Conservation (phyloP, 2,888 invertebrate genomes). For the Luffia ferchaultella region DNA sequence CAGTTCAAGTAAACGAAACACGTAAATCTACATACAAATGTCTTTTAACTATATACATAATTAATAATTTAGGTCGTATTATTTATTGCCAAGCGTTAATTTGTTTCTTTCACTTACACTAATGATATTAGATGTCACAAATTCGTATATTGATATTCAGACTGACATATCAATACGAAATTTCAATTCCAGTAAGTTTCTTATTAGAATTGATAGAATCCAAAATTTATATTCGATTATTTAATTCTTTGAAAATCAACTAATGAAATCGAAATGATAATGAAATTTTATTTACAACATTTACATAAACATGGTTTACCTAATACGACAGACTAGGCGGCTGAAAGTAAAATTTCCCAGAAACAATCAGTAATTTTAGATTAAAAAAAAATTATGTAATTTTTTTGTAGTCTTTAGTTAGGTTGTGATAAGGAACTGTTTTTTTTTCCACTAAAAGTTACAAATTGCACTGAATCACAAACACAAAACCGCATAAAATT, state of each 20-base stretch:
- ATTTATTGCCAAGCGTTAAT: constrained; percentile 59
- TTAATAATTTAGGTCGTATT: neutral
- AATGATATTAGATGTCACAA: constrained; percentile 59
- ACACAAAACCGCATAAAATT: constrained; percentile 20
- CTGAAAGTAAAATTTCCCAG: neutral
- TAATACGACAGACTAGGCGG: neutral
- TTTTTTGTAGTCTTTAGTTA: too few species aligned
- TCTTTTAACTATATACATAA: constrained; percentile 25
- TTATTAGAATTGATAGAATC: neutral
- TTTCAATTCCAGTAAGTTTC: constrained; percentile 42
- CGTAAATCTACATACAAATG: constrained; percentile 7
- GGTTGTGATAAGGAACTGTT: too few species aligned
- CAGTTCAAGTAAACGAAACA: neutral
- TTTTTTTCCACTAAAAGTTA: too few species aligned
- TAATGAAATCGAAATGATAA: too few species aligned
- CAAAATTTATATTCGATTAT: too few species aligned
- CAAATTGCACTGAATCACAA: neutral
- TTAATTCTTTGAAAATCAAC: too few species aligned
- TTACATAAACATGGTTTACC: constrained; percentile 32
- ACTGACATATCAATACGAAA: constrained; percentile 52
- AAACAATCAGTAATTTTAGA: neutral
- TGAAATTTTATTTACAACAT: constrained; percentile 48
- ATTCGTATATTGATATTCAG: constrained; percentile 60
- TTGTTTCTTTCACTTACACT: constrained; percentile 43
- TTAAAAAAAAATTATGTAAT: too few species aligned